Evolutionary conservation across 2,113 vertebrate species (phyloP), one percentile per base, ranked within the genome.

Genomic region (Vanacampus margaritifer): DNA sequence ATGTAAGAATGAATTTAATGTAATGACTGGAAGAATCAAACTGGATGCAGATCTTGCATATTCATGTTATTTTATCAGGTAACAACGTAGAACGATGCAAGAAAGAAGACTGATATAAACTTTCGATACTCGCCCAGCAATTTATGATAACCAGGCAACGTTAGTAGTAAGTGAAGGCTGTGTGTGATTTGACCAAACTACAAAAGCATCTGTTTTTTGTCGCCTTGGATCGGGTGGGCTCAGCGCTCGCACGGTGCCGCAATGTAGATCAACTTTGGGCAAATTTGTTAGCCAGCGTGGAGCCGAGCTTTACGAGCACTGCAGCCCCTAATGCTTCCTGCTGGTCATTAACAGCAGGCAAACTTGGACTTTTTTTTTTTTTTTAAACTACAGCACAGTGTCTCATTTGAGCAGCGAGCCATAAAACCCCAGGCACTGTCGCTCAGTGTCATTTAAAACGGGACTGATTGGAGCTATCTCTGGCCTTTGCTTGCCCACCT

Each of bases 371-470:
- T 95, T 94, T 62, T 24, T 62, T 61, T 50, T 50, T 65, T 50
- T 45, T 65, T 35, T 50, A 21, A 50, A 93, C 93, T 93, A 83
- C 72, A 75, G 88, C 86, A 86, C 92, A 86, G 93, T 85, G 84
- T 81, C 92, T 92, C 68, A 83, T 88, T 78, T 89, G 81, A 79
- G 74, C 75, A 68, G 72, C 5, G 28, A 77, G 74, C 91, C 89
- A 91, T 93, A 93, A 87, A 95, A 94, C 92, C 93, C 92, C 90
- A 86, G 91, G 93, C 93, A 94, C 92, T 95, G 96, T 96, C 96
- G 95, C 94, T 95, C 90, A 93, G 94, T 95, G 95, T 96, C 96
- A 96, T 93, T 94, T 95, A 95, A 93, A 94, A 88, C 92, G 92
- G 93, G 94, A 94, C 96, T 95, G 96, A 97, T 96, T 95, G 94